phyloP scores from a whole-genome alignment of 1,140 invertebrate species.

The Adoxophyes honmai region DNA sequence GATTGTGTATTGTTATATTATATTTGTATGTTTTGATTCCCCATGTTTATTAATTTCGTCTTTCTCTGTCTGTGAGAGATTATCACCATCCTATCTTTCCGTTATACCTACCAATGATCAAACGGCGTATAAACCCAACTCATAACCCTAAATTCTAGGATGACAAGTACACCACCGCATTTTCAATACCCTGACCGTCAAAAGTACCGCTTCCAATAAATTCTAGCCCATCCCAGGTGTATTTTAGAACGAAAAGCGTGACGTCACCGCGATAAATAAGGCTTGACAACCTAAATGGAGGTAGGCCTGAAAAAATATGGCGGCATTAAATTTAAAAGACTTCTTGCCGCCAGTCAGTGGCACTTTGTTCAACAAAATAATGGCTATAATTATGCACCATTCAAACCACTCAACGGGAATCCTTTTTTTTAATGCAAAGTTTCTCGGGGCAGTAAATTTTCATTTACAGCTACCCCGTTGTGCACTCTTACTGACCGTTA shows the following conservation, averaged over 20 bases:
- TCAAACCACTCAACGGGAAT: constrained; percentile 4
- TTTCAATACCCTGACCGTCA: not conserved
- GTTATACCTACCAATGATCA: too few relatives aligned
- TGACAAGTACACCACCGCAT: too few relatives aligned
- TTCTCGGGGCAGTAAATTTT: constrained; percentile 2
- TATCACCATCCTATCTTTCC: too few relatives aligned
- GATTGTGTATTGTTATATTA: too few relatives aligned
- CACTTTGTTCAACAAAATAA: constrained; percentile 9
- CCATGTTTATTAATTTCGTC: too few relatives aligned
- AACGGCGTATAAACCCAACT: too few relatives aligned
- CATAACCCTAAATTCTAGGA: too few relatives aligned
- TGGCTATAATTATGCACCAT: constrained; percentile 4
- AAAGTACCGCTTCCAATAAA: not conserved
- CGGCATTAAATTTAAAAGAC: constrained; percentile 7
- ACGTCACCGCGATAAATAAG: constrained; percentile 10
- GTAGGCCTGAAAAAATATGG: constrained; percentile 4
- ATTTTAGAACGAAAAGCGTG: not conserved
- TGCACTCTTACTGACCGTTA: not conserved
- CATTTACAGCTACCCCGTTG: not conserved
- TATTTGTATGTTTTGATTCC: too few relatives aligned
- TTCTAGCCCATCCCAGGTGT: constrained; percentile 6
- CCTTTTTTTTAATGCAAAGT: constrained; percentile 1
- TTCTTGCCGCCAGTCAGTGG: not conserved
- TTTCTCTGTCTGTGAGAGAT: too few relatives aligned
- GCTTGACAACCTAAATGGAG: constrained; percentile 10